Evolutionary conservation across 2,113 vertebrate genomes (phyloP), one percentile per base, ranked within the genome.

Genomic region (Etia nguti): DNA sequence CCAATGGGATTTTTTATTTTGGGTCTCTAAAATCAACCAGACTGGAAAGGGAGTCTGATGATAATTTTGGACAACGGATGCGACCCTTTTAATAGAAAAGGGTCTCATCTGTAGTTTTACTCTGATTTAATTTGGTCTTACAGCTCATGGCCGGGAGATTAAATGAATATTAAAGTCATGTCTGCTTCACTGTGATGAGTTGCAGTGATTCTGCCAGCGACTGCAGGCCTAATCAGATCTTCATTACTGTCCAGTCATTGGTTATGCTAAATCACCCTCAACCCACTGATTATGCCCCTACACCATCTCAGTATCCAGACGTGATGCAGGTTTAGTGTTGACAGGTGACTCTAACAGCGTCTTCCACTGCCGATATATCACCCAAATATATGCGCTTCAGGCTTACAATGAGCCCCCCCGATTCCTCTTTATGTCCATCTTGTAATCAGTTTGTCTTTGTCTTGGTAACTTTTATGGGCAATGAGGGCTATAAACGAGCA

Each of bases 231-330:
- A 68, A 90, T 90, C 68, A 55, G 50, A 82, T 59, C 82, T 60
- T 81, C 16, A 84, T 90, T 90, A 77, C 60, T 75, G 54, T 86
- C 80, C 56, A 83, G 20, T 60, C 26, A 10, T 68, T 55, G 48
- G 56, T 62, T 20, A 24, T 31, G 43, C 36, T 62, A 65, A 84
- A 84, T 92, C 60, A 83, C 77, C 41, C 41, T 83, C 43, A 48
- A 18, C 34, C 57, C 12, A 1, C 46, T 75, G 41, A 86, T 73
- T 70, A 18, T 29, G 68, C 15, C 7, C 54, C 29, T 56, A 5
- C 18, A 86, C 43, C 77, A 34, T 57, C 41, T 73, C 31, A 1
- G 57, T 75, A 24, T 62, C 11, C 38, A n/a, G 55, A 62, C 7
- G 20, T 79, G 48, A 79, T 79, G 26, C 22, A 1, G 5, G 38